phyloP scores from a whole-genome alignment of 2,113 vertebrate genomes.

The Fulica atra region DNA sequence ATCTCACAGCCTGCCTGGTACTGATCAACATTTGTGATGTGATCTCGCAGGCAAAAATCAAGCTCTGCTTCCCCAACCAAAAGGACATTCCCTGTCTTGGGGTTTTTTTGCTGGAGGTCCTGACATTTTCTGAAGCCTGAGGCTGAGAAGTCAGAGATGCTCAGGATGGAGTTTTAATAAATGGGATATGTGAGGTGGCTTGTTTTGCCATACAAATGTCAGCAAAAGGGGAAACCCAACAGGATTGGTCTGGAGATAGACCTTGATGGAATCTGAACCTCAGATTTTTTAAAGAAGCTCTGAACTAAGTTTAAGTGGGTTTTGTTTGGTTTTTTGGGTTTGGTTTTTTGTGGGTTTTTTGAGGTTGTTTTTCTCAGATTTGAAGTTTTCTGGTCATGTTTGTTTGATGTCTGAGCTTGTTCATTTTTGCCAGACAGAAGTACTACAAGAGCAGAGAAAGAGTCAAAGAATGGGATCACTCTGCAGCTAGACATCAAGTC shows the following conservation, averaged over 20 bases:
- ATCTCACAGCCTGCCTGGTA: constrained; percentile 52
- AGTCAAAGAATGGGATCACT: neutral
- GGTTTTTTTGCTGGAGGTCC: constrained; percentile 6
- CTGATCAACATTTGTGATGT: constrained; percentile 42
- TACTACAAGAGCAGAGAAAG: neutral
- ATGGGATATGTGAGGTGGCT: neutral
- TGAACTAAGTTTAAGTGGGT: neutral
- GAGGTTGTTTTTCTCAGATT: neutral
- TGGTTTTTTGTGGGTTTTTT: too few relatives aligned
- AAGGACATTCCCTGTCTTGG: constrained; percentile 40
- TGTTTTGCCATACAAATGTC: neutral
- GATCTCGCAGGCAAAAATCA: constrained; percentile 47
- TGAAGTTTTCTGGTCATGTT: accelerated
- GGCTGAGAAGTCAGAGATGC: constrained; percentile 11
- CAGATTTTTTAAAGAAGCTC: neutral
- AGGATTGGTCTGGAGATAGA: neutral
- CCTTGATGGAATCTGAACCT: neutral
- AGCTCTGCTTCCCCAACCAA: neutral
- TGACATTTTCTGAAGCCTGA: constrained; percentile 49
- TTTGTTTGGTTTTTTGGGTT: neutral
- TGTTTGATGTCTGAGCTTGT: neutral
- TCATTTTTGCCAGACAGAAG: neutral
- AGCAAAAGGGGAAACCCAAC: neutral
- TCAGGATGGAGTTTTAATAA: neutral
- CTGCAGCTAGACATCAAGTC: neutral